These are phyloP conservation scores for Halcyon smyrnensis DNA, from an alignment of 2,797 vertebrate genomes.

Conservation along the genomic window DNA sequence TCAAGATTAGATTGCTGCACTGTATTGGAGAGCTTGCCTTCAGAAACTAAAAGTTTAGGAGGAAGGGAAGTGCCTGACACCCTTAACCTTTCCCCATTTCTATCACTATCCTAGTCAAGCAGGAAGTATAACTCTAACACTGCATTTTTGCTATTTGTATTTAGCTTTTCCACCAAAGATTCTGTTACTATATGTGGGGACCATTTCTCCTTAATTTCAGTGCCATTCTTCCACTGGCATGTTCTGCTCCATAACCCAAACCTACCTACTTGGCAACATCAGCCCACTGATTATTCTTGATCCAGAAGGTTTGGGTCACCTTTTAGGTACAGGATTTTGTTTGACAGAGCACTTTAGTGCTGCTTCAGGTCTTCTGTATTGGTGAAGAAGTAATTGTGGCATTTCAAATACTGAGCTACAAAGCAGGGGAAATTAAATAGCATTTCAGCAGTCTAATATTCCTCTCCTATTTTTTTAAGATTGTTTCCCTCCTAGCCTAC, in stretches of 20 bases:
- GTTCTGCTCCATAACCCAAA: not conserved
- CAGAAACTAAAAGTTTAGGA: not conserved
- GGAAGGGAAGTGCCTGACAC: not conserved
- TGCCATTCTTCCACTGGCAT: not conserved
- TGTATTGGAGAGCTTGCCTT: not conserved
- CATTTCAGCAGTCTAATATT: not conserved
- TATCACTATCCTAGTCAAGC: not conserved
- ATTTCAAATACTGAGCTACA: not conserved
- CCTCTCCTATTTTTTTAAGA: not conserved
- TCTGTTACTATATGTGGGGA: not conserved
- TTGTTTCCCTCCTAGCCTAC: not conserved
- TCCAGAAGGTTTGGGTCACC: not conserved
- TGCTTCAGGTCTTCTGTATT: not conserved
- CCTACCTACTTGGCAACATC: not conserved
- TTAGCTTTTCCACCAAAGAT: not conserved
- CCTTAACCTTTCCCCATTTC: not conserved
- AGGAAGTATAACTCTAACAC: not conserved
- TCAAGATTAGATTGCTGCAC: not conserved
- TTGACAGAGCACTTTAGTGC: not conserved
- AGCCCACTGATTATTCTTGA: not conserved
- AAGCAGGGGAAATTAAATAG: not conserved
- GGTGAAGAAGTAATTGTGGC: not conserved
- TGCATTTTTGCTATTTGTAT: not conserved
- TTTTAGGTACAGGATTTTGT: not conserved
- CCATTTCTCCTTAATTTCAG: not conserved